Evolutionary conservation across 2,797 vertebrate species (phyloP).

Genomic region (Zenarchopterus dispar): DNA sequence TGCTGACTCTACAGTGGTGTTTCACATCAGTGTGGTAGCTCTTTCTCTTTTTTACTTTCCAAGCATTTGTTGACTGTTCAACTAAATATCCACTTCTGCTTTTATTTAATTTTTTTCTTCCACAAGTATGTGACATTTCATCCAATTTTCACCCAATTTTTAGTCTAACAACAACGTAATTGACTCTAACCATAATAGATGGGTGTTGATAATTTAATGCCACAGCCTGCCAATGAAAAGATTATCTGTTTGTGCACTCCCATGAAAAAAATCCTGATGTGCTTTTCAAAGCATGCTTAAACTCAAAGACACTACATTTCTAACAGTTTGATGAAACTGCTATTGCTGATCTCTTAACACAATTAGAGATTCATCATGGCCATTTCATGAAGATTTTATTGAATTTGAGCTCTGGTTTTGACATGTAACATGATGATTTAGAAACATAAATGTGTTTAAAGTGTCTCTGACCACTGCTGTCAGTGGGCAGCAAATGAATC

Average conservation of each 20-base stretch:
- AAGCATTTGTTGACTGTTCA: conserved; percentile 2
- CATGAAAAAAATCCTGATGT: conserved; percentile 63
- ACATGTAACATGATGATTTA: conserved; percentile 10
- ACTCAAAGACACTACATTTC: conserved; percentile 40
- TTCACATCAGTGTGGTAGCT: no score
- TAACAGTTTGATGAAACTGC: conserved; percentile 22
- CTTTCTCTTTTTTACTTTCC: not conserved
- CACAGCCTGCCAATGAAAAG: conserved; percentile 45
- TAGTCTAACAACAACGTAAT: conserved; percentile 40
- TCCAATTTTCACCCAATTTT: conserved; percentile 39
- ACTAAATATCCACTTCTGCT: not conserved
- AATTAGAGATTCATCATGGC: conserved; percentile 26
- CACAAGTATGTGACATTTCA: not conserved
- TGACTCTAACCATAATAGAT: conserved; percentile 64
- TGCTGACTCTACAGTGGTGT: no score
- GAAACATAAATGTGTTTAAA: conserved; percentile 43
- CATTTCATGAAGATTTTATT: conserved; percentile 20
- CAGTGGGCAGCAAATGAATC: conserved; percentile 47
- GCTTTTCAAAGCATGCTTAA: conserved; percentile 65
- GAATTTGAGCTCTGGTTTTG: conserved; percentile 8
- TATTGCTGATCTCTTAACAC: conserved; percentile 14
- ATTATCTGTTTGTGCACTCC: conserved; percentile 68
- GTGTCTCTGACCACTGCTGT: conserved; percentile 32
- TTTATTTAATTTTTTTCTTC: not conserved
- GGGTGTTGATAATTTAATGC: conserved; percentile 66